A percentile compares a stretch with the other conserved stretches of the same genome.
phyloP scores from a whole-genome alignment of 35 echinoderm and acorn worm species.

The Lytechinus variegatus region DNA sequence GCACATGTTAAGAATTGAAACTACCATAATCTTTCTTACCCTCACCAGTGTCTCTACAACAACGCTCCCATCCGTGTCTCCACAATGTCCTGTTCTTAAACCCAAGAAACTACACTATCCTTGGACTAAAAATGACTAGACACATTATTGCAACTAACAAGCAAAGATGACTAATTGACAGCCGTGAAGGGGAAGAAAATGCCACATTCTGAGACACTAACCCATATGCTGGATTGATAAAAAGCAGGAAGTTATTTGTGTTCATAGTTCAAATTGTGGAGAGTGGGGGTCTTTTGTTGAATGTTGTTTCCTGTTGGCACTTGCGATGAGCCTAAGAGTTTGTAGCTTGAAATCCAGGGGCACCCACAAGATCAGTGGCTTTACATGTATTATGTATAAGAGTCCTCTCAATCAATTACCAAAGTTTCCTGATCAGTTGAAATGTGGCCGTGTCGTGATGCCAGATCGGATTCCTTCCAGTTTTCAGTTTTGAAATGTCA shows the following conservation, averaged over 20 bases:
- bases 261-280: background rate
- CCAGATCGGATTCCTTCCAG: background rate
- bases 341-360: background rate
- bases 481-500: background rate
- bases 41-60: background rate
- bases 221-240: background rate
- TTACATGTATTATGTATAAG: background rate
- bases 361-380: background rate
- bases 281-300: background rate
- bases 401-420: background rate
- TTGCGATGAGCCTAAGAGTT: background rate
- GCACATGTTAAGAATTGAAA: background rate
- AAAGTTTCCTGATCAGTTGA: background rate
- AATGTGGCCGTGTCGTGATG: background rate
- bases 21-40: background rate
- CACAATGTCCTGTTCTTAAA: background rate
- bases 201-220: slow-evolving; percentile 1
- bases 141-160: background rate
- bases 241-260: slow-evolving; percentile 9
- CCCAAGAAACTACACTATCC: background rate
- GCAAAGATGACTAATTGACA: background rate
- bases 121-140: background rate
- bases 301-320: background rate
- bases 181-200: background rate
- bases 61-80: background rate